phyloP scores from a whole-genome alignment of 2,113 vertebrate genomes.

The Rousettus leschenaultii region DNA sequence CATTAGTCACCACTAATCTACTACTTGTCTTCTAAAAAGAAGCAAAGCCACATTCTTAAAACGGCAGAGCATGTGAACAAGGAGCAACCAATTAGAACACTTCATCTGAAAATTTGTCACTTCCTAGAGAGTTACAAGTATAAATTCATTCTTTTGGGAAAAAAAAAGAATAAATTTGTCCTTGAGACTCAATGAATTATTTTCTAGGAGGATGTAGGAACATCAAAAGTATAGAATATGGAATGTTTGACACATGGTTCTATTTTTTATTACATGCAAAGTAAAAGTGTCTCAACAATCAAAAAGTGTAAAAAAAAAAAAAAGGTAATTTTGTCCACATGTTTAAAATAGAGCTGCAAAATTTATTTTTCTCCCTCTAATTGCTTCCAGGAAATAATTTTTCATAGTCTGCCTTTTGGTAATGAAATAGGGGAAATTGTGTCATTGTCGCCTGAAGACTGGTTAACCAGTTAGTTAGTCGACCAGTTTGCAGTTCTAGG shows the following conservation, averaged over 20 bases:
- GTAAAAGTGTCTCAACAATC: background rate
- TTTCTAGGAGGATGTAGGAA: background rate
- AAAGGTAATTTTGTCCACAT: slow-evolving; percentile 39
- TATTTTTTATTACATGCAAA: slow-evolving; percentile 36
- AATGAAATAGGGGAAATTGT: background rate
- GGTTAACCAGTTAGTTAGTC: background rate
- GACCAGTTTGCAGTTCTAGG: background rate
- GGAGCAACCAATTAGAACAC: background rate
- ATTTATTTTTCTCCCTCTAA: slow-evolving; percentile 6
- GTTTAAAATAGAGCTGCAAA: slow-evolving; percentile 6
- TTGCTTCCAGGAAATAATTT: slow-evolving; percentile 20
- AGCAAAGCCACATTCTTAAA: background rate
- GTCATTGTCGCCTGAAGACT: background rate
- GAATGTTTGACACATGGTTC: background rate
- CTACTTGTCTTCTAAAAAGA: background rate
- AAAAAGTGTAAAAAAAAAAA: slow-evolving; percentile 16
- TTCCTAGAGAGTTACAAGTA: background rate
- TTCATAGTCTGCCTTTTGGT: background rate
- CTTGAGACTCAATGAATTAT: background rate
- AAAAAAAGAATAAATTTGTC: background rate
- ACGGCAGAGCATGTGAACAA: background rate
- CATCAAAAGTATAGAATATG: background rate
- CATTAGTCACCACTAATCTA: background rate
- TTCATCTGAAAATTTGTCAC: background rate
- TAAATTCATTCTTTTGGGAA: background rate